These are phyloP conservation scores for Chymomyza costata DNA, from an alignment of 1,140 invertebrate genomes.

Conservation along the genomic window DNA sequence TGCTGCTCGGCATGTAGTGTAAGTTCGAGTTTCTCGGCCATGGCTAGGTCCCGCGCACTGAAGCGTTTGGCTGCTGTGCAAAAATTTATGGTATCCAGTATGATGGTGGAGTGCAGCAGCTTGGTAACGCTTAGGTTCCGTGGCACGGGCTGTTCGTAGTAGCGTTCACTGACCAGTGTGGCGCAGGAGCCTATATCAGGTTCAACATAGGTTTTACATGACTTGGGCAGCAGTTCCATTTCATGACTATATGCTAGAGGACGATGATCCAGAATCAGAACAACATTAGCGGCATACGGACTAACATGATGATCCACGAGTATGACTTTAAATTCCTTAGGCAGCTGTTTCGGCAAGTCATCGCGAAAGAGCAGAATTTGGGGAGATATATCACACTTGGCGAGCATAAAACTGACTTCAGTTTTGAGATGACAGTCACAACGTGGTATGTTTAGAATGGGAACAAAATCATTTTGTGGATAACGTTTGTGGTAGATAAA, in stretches of 20 bases:
- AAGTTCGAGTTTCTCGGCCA: not conserved
- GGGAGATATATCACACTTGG: conserved; percentile 76
- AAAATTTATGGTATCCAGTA: conserved; percentile 83
- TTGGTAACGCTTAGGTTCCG: conserved; percentile 42
- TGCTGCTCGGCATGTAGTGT: too few relatives aligned
- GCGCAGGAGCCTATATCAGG: conserved; percentile 84
- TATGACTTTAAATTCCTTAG: conserved; percentile 76
- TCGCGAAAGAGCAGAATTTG: conserved; percentile 76
- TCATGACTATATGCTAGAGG: conserved; percentile 77
- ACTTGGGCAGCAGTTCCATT: conserved; percentile 67
- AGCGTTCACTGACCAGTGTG: conserved; percentile 77
- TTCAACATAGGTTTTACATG: conserved; percentile 75
- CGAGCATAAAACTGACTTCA: conserved; percentile 80
- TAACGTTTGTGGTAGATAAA: conserved; percentile 63
- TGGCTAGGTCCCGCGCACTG: conserved; percentile 78
- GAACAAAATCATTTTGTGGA: conserved; percentile 71
- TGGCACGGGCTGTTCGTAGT: conserved; percentile 43
- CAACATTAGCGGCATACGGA: conserved; percentile 76
- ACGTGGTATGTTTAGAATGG: conserved; percentile 79
- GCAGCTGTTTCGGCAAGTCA: conserved; percentile 76
- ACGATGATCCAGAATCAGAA: conserved; percentile 84
- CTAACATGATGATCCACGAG: conserved; percentile 86
- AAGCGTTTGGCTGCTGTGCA: conserved; percentile 78
- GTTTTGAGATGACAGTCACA: conserved; percentile 80
- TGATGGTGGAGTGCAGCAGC: conserved; percentile 78